Percentiles rank a stretch among this genome's conserved stretches.
Evolutionary conservation across 2,888 invertebrate genomes (phyloP).

Genomic region (Exocentrus adspersus): DNA sequence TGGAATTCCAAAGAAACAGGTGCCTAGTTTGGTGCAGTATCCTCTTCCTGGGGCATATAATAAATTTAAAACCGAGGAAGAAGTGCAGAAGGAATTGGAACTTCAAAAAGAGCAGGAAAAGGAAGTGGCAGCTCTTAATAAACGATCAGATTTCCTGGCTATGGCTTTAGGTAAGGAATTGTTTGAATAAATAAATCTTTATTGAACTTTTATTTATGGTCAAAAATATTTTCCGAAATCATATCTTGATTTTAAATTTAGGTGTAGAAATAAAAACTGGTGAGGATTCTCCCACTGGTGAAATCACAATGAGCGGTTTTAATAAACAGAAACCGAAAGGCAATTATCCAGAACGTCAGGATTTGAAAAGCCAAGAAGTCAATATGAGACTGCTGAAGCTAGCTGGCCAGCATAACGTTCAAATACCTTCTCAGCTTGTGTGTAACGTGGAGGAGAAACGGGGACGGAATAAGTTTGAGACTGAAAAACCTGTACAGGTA

Average conservation of each 20-base stretch:
- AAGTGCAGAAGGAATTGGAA: conserved; percentile 35
- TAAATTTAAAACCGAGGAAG: conserved; percentile 43
- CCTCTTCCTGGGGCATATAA: conserved; percentile 55
- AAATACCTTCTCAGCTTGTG: conserved; percentile 31
- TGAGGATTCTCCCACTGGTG: conserved; percentile 57
- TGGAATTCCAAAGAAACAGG: conserved; percentile 52
- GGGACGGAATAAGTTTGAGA: conserved; percentile 59
- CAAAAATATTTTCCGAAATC: not conserved
- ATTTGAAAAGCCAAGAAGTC: conserved; percentile 39
- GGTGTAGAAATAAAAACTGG: conserved; percentile 64
- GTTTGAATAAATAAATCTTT: too few species aligned
- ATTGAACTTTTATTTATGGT: too few species aligned
- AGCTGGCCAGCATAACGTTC: conserved; percentile 43
- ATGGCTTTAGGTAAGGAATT: conserved; percentile 62
- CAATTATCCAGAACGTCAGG: conserved; percentile 30
- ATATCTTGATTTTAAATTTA: not conserved
- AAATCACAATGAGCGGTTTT: conserved; percentile 57
- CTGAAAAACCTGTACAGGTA: conserved; percentile 54
- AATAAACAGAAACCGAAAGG: conserved; percentile 50
- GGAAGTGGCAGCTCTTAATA: conserved; percentile 48
- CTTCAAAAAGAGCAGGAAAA: conserved; percentile 34
- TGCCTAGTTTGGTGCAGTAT: conserved; percentile 63
- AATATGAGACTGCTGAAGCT: conserved; percentile 44
- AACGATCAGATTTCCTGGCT: conserved; percentile 66
- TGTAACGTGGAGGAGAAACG: conserved; percentile 46